phyloP scores from a whole-genome alignment of 2,888 invertebrate species.

The Tiliacea citrago region DNA sequence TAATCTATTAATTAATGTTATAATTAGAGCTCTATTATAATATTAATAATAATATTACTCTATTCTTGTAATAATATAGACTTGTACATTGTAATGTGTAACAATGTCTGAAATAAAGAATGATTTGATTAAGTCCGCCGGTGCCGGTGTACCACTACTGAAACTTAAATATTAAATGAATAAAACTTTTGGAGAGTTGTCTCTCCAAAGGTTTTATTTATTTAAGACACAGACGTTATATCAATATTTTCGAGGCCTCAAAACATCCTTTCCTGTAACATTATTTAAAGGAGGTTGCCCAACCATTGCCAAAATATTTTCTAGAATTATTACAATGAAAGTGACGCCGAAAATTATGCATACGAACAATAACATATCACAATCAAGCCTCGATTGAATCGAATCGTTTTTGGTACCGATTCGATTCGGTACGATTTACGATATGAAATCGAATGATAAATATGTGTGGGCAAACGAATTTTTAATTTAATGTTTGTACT shows the following conservation, averaged over 20 bases:
- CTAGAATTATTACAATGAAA: constrained; percentile 58
- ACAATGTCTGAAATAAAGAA: too few relatives aligned
- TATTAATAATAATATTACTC: too few relatives aligned
- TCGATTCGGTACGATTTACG: constrained; percentile 82
- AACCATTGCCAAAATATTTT: constrained; percentile 49
- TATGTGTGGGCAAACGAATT: constrained; percentile 67
- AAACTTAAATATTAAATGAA: neutral
- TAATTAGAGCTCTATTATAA: too few relatives aligned
- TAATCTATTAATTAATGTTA: too few relatives aligned
- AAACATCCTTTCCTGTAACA: constrained; percentile 30
- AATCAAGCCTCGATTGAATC: constrained; percentile 68
- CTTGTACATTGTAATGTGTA: too few relatives aligned
- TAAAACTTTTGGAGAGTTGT: too few relatives aligned
- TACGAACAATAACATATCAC: constrained; percentile 72
- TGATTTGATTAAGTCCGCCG: neutral
- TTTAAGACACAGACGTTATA: neutral
- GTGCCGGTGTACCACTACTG: neutral
- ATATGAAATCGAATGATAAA: constrained; percentile 76
- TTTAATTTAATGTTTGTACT: constrained; percentile 71
- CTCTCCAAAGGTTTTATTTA: too few relatives aligned
- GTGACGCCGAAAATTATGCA: constrained; percentile 67
- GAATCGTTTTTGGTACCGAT: constrained; percentile 79
- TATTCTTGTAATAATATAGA: too few relatives aligned
- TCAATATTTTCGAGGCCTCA: constrained; percentile 2
- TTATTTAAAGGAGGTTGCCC: constrained; percentile 2